Evolutionary conservation across 2,797 vertebrate genomes (phyloP).

Genomic region (Diceros bicornis): DNA sequence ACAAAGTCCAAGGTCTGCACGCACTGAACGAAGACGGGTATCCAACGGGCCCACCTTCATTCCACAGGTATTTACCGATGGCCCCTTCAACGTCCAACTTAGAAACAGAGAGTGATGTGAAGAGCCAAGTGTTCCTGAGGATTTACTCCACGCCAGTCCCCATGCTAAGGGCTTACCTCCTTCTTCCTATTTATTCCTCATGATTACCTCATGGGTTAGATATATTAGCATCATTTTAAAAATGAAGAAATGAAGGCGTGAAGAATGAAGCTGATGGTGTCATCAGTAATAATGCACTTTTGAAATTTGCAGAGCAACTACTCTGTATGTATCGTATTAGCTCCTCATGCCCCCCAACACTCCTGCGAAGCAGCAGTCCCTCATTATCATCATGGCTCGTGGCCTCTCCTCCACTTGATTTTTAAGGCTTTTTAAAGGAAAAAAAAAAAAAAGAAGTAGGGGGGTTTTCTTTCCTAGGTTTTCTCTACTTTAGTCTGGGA

Average conservation of each 20-base stretch:
- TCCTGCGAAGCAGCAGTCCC: background rate
- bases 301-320: background rate
- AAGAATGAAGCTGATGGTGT: background rate
- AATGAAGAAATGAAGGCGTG: background rate
- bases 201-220: background rate
- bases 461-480: background rate
- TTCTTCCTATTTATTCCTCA: background rate
- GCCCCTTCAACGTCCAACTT: background rate
- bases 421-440: background rate
- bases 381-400: background rate
- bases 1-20: background rate
- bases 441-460: background rate
- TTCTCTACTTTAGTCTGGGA: background rate
- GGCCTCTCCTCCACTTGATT: background rate
- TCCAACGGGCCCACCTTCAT: background rate
- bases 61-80: background rate
- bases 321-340: background rate
- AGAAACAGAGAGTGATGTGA: background rate
- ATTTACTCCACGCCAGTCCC: background rate
- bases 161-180: background rate
- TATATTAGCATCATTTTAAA: background rate
- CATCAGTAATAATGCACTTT: background rate
- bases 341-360: background rate
- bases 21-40: background rate
- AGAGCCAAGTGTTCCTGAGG: background rate